Percentiles rank a stretch among this genome's conserved stretches.
Evolutionary conservation across 2,888 invertebrate species (phyloP).

Genomic region (Cephus sareptanus): DNA sequence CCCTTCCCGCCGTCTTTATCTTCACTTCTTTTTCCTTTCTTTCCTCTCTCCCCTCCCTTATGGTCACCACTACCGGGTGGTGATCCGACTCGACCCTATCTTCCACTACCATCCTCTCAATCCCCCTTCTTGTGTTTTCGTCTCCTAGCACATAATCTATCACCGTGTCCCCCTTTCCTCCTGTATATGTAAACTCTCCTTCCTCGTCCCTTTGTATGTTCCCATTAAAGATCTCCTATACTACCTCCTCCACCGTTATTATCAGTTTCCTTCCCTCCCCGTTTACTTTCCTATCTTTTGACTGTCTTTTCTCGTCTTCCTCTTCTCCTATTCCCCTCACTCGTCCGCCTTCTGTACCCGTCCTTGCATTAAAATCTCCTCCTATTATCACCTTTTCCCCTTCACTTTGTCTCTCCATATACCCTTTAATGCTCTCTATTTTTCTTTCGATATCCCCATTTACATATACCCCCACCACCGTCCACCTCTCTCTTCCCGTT

Average conservation of each 20-base stretch:
- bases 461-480: conserved; percentile 10
- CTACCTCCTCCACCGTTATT: conserved; percentile 20
- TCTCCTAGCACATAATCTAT: too few relatives aligned
- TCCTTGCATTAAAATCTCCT: background rate
- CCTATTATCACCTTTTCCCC: conserved; percentile 5
- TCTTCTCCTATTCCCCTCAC: conserved; percentile 14
- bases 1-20: too few relatives aligned
- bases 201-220: background rate
- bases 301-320: conserved; percentile 15
- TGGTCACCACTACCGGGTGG: too few relatives aligned
- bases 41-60: too few relatives aligned
- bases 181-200: too few relatives aligned
- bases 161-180: too few relatives aligned
- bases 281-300: conserved; percentile 6
- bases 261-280: conserved; percentile 19
- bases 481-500: conserved; percentile 3
- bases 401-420: background rate
- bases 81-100: too few relatives aligned
- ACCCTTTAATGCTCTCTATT: background rate
- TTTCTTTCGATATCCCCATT: background rate
- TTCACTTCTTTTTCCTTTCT: too few relatives aligned
- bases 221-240: conserved; percentile 25
- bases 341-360: background rate
- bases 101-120: too few relatives aligned
- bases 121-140: too few relatives aligned